Base-by-base conservation (phyloP, 2,888 invertebrate species). In the Arge pagana region DNA sequence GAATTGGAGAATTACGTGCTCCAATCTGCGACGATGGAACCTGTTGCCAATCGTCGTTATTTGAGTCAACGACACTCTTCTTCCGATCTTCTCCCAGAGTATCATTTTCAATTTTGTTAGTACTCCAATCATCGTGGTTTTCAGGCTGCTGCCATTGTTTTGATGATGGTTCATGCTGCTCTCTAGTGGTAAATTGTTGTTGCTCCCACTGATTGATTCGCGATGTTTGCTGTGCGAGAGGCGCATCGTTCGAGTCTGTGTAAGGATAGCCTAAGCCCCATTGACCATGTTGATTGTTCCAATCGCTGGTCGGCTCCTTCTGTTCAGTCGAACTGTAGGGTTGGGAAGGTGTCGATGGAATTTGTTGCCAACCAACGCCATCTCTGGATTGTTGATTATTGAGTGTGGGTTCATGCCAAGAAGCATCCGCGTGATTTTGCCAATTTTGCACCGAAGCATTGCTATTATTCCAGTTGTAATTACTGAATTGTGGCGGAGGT, bases 391-490 rank as follows among this genome's bases (percentile, higher is more conserved):
- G 60, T 11, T 52, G 41, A 4, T 67, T 67, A 4, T 64, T 62
- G 11, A 4, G 10, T 35, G 54, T 65, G 8, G 57, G 39, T 42
- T 73, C 69, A 15, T 65, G 70, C 70, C 70, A 70, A 28, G 65
- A 65, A 28, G 33, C 43, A 43, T 61, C 65, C n/a, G 45, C 30
- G n/a, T 70, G 65, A 59, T 65, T 70, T 31, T 66, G 67, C 67
- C 66, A 69, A 54, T 64, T 67, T 33, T 61, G 60, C 7, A 59
- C 49, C 10, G 21, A 43, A 1, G 57, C 37, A 28, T 59, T 18
- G 7, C 53, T 31, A 15, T 63, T 60, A 13, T 58, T 66, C 69
- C 73, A 73, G 40, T 64, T 69, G 42, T 66, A 71, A 58, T 57
- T 70, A 45, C 60, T 67, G 5, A 56, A 30, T 53, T 52, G 33